Base-by-base conservation (phyloP, 2,113 vertebrate genomes). In the Sorex fumeus region DNA sequence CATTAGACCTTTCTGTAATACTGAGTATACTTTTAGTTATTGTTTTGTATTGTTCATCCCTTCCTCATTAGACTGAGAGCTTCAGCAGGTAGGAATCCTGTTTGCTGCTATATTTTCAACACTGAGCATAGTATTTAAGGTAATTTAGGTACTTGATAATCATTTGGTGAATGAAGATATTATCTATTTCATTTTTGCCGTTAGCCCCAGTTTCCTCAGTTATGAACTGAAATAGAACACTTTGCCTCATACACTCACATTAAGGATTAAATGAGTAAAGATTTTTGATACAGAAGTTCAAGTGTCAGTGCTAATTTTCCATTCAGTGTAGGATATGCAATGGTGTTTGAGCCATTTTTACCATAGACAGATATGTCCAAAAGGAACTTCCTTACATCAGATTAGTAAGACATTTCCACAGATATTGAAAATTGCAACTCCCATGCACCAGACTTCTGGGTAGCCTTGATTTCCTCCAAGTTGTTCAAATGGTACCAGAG, bases 381-480 rank as follows among this genome's bases (percentile, higher is more conserved):
- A 86, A 93, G 57, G 57, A 81, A 57, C 34, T 87, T 90, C 34
- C 23, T 93, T 75, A 40, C 18, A 28, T 88, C 50, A 11, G 18
- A 43, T 80, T 78, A 93, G 83, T 72, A 50, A 40, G 66, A 92
- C 69, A 6, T 6, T 76, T n/a, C 60, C 36, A 50, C 78, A 97
- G 97, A 85, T 95, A 27, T 78, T 95, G 10, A 5, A 13, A 13
- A 50, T 50, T 95, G 40, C 96, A 91, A 88, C 96, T 92, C 74
- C 94, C 80, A 95, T 96, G 93, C 91, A 88, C 72, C 3, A 64
- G 62, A 85, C 28, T 91, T 92, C 96, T 91, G 81, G 93, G 78
- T 90, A 97, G 88, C 85, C 88, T 96, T 91, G 85, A 85, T 92
- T 96, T 97, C 96, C 88, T 97, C 90, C 70, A 93, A 62, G 88